Percentiles rank a stretch among this genome's conserved stretches.
Evolutionary conservation across 2,113 vertebrate genomes (phyloP).

Genomic region (Spilogale gracilis): DNA sequence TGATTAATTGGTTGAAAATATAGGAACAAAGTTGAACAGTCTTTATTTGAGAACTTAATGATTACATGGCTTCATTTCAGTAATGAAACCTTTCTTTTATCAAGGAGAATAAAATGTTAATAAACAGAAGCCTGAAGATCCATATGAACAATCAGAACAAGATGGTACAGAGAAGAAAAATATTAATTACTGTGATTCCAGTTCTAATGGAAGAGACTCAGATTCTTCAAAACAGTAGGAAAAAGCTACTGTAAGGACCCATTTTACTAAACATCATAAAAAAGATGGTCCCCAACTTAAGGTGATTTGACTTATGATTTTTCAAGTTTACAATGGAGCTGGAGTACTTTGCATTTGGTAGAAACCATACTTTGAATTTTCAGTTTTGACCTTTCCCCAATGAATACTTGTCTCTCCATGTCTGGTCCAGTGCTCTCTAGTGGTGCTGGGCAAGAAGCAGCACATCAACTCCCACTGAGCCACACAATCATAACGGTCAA

Average conservation of each 20-base stretch:
- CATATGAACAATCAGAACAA: neutral
- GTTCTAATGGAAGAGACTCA: neutral
- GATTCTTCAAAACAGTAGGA: conserved; percentile 48
- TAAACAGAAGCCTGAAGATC: conserved; percentile 55
- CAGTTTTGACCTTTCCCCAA: neutral
- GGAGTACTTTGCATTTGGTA: neutral
- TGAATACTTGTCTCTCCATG: neutral
- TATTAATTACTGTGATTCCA: conserved; percentile 7
- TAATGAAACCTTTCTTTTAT: conserved; percentile 37
- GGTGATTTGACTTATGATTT: neutral
- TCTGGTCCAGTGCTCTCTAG: neutral
- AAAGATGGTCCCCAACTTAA: neutral
- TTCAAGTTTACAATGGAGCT: neutral
- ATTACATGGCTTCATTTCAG: conserved; percentile 39
- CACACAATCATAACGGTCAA: neutral
- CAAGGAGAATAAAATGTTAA: conserved; percentile 30
- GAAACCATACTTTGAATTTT: neutral
- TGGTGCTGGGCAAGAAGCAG: neutral
- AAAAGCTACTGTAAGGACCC: neutral
- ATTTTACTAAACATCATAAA: neutral
- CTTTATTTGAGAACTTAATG: conserved; percentile 18
- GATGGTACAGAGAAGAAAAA: conserved; percentile 58
- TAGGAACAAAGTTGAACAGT: neutral
- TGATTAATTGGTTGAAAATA: conserved; percentile 53
- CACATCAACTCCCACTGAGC: neutral